Percentiles rank a stretch among this genome's conserved stretches.
Evolutionary conservation across 2,797 vertebrate species (phyloP).

Genomic region (Enteromius argenteus): DNA sequence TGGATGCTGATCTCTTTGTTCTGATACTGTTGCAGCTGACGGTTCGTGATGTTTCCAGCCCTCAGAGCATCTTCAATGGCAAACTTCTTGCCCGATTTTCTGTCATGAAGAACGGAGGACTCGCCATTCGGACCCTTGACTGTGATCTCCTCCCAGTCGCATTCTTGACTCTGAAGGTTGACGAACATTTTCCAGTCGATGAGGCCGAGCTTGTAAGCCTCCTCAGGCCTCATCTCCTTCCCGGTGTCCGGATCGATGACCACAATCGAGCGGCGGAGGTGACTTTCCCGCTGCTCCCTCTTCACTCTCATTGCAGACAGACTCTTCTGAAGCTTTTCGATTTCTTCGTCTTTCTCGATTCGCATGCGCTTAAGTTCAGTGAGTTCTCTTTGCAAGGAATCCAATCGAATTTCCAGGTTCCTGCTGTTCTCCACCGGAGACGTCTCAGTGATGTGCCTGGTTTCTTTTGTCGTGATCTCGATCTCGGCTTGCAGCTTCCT

Average conservation of each 20-base stretch:
- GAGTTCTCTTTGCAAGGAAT: conserved; percentile 88
- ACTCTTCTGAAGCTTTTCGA: conserved; percentile 88
- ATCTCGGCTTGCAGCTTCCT: conserved; percentile 92
- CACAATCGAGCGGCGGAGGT: conserved; percentile 92
- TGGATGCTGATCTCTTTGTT: conserved; percentile 97
- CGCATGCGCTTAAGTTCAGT: conserved; percentile 86
- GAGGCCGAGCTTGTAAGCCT: conserved; percentile 90
- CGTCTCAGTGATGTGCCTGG: conserved; percentile 82
- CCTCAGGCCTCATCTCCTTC: conserved; percentile 94
- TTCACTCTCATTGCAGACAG: conserved; percentile 86
- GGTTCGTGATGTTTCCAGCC: conserved; percentile 83
- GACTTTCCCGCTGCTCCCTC: conserved; percentile 94
- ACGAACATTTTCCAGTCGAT: conserved; percentile 98
- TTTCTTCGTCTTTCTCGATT: conserved; percentile 88
- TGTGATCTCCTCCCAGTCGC: conserved; percentile 97
- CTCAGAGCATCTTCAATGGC: conserved; percentile 92
- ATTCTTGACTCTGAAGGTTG: conserved; percentile 95
- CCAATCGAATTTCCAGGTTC: conserved; percentile 87
- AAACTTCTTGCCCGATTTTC: conserved; percentile 94
- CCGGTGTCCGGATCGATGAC: conserved; percentile 95
- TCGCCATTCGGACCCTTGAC: conserved; percentile 91
- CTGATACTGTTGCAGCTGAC: conserved; percentile 88
- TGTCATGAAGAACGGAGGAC: conserved; percentile 92
- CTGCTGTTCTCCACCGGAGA: conserved; percentile 78
- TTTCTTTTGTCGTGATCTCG: conserved; percentile 90